Evolutionary conservation across 35 echinoderm and acorn worm genomes (phyloP).

Genomic region (Patiria miniata): DNA sequence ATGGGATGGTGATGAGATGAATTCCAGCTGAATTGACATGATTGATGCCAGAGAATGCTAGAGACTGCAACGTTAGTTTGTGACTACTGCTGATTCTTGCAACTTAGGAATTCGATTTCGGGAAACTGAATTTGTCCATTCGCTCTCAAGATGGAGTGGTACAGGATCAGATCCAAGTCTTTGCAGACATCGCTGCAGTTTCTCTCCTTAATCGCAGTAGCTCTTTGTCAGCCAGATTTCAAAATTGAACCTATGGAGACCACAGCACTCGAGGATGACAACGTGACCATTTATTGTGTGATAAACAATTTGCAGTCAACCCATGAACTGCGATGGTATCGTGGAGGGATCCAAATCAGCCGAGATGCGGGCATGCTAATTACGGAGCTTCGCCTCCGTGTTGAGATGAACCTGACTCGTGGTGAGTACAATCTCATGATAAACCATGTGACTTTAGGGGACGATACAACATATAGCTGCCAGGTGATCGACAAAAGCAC

Average conservation of each 20-base stretch:
- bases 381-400: not conserved
- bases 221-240: conserved; percentile 4
- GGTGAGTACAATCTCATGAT: conserved; percentile 84
- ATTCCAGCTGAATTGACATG: too few species aligned
- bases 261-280: conserved; percentile 31
- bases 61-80: too few species aligned
- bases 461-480: conserved; percentile 69
- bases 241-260: conserved; percentile 10
- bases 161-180: not conserved
- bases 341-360: conserved; percentile 31
- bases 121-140: too few species aligned
- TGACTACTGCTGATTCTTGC: too few species aligned
- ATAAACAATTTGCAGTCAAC: conserved; percentile 25
- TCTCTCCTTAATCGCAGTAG: not conserved
- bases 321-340: conserved; percentile 62
- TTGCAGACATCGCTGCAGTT: conserved; percentile 27
- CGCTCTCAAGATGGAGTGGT: conserved; percentile 1
- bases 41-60: too few species aligned
- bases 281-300: conserved; percentile 53
- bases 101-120: too few species aligned
- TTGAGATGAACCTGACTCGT: conserved; percentile 30
- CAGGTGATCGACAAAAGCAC: not conserved
- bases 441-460: conserved; percentile 51
- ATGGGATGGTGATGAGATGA: too few species aligned
- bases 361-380: conserved; percentile 14